Evolutionary conservation across 1,140 invertebrate genomes (phyloP).

Genomic region (Drosophila tropicalis): DNA sequence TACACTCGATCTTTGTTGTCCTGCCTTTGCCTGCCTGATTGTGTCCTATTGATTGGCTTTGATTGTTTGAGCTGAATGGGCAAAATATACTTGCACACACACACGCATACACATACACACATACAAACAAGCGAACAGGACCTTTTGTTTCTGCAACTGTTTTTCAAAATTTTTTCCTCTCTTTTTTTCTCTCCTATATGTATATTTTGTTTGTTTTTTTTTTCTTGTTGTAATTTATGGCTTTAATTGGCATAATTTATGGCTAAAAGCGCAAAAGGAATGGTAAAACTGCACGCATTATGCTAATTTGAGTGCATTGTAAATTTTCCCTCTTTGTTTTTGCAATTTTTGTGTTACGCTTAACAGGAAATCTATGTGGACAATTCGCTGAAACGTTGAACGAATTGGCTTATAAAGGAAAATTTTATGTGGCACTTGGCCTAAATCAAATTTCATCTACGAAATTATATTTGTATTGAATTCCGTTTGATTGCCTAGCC

Average conservation of each 20-base stretch:
- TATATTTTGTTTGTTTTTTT: not conserved
- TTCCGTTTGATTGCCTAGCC: slow-evolving; percentile 25
- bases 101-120: slow-evolving; percentile 12
- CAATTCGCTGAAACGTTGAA: not conserved
- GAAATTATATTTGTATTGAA: slow-evolving; percentile 71
- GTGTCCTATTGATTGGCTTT: slow-evolving; percentile 28
- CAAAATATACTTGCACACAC: not conserved
- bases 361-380: slow-evolving; percentile 5
- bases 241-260: slow-evolving; percentile 29
- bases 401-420: not conserved
- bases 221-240: slow-evolving; percentile 18
- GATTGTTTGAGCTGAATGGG: slow-evolving; percentile 23
- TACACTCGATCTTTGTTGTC: not conserved
- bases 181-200: not conserved
- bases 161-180: not conserved
- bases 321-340: slow-evolving; percentile 14
- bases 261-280: slow-evolving; percentile 11
- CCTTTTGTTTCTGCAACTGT: slow-evolving; percentile 17
- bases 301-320: slow-evolving; percentile 19
- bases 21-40: slow-evolving; percentile 1
- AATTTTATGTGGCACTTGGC: slow-evolving; percentile 5
- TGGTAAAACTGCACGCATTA: slow-evolving; percentile 20
- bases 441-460: slow-evolving; percentile 45
- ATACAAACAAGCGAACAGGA: not conserved
- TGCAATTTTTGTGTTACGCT: not conserved